These are phyloP conservation scores for Drosophila azteca DNA, from an alignment of 1,140 invertebrate species.

Conservation along the genomic window DNA sequence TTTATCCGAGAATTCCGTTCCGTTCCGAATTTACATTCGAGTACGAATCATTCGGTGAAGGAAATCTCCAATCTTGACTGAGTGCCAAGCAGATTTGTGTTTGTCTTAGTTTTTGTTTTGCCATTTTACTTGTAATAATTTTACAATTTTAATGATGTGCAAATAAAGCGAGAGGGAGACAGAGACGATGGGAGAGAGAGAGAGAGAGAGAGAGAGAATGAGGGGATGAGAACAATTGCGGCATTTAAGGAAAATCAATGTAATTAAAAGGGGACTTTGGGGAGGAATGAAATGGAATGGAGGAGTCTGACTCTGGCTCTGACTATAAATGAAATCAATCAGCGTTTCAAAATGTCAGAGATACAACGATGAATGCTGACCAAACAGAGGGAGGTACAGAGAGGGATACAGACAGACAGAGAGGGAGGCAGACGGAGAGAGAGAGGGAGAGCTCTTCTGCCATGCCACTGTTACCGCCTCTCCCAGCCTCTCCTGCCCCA, in stretches of 20 bases:
- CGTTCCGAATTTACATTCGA: too few species aligned
- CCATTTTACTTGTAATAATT: slow-evolving; percentile 70
- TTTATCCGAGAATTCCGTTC: too few species aligned
- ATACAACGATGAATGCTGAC: slow-evolving; percentile 39
- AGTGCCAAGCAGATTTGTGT: slow-evolving; percentile 28
- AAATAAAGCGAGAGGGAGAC: slow-evolving; percentile 50
- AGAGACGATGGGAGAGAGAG: neutral
- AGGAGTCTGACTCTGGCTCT: neutral
- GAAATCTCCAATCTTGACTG: neutral
- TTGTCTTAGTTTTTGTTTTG: slow-evolving; percentile 72
- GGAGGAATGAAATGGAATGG: slow-evolving; percentile 20
- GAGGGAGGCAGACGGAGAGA: neutral
- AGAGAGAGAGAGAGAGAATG: slow-evolving; percentile 6
- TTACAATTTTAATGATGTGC: slow-evolving; percentile 82
- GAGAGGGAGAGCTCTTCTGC: neutral
- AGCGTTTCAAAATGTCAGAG: slow-evolving; percentile 64
- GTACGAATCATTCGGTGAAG: too few species aligned
- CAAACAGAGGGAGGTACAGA: slow-evolving; percentile 26
- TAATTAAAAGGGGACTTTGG: slow-evolving; percentile 69
- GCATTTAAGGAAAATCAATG: slow-evolving; percentile 76
- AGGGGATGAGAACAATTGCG: slow-evolving; percentile 48
- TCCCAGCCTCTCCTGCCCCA: too few species aligned
- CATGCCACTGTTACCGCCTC: neutral
- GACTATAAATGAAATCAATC: slow-evolving; percentile 65
- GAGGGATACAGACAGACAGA: neutral